A percentile compares a stretch with the other conserved stretches of the same genome.
Conservation (phyloP, 2,113 vertebrate species). For the Herpetotheres cachinnans region DNA sequence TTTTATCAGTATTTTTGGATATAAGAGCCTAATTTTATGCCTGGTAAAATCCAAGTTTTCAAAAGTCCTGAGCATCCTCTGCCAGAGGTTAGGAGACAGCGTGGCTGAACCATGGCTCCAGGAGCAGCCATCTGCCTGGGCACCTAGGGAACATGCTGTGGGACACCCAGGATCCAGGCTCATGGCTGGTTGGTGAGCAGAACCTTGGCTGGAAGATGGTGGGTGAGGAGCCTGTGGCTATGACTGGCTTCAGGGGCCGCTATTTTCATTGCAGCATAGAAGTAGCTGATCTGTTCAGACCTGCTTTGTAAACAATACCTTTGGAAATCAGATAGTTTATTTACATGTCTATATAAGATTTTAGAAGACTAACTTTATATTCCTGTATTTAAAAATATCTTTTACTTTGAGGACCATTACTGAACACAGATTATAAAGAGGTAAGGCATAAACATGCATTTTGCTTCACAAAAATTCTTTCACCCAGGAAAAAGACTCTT, state of each 20-base stretch:
- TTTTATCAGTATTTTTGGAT: background rate
- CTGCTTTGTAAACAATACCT: background rate
- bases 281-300: background rate
- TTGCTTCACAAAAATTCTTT: background rate
- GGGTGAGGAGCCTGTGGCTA: background rate
- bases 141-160: background rate
- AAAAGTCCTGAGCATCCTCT: background rate
- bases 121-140: background rate
- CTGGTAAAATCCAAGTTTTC: background rate
- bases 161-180: background rate
- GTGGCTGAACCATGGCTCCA: accelerated
- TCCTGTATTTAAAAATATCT: background rate
- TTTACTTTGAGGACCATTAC: background rate
- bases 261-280: background rate
- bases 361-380: background rate
- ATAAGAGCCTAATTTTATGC: background rate
- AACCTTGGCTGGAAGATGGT: background rate
- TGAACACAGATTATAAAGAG: background rate
- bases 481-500: background rate
- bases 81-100: background rate
- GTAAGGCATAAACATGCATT: background rate
- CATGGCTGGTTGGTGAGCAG: accelerated
- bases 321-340: background rate
- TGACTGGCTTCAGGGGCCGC: background rate
- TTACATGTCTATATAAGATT: background rate